phyloP scores from a whole-genome alignment of 2,113 vertebrate genomes.

The Antechinus flavipes region DNA sequence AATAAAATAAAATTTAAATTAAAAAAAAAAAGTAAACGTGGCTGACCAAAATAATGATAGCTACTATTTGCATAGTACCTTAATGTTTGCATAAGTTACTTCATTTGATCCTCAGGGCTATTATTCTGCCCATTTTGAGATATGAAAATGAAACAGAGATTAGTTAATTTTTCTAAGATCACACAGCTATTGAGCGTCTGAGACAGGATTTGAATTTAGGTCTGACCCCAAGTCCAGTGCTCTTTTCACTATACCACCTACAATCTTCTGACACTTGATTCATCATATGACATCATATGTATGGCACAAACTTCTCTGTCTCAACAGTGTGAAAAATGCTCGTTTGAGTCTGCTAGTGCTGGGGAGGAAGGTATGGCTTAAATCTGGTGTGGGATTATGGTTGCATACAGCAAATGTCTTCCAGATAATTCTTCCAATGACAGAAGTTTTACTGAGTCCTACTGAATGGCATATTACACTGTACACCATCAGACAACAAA shows the following conservation, averaged over 20 bases:
- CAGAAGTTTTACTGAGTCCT: neutral
- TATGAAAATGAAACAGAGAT: neutral
- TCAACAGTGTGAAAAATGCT: neutral
- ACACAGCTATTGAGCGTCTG: neutral
- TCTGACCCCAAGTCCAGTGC: neutral
- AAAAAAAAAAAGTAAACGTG: neutral
- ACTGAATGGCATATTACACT: neutral
- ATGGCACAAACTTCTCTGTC: neutral
- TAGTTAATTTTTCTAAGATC: neutral
- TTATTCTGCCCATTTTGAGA: neutral
- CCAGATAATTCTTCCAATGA: neutral
- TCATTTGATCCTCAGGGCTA: neutral
- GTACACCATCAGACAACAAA: neutral
- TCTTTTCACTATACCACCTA: neutral
- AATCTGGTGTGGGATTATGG: neutral
- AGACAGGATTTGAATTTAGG: neutral
- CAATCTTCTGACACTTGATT: neutral
- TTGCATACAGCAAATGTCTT: neutral
- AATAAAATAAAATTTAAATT: no score
- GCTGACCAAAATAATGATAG: neutral
- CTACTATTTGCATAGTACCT: neutral
- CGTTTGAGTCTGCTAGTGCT: neutral
- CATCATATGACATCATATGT: neutral
- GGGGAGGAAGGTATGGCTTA: neutral
- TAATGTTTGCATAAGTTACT: neutral